Conservation (phyloP, 1,140 invertebrate genomes). For the Lepidurus packardi region DNA sequence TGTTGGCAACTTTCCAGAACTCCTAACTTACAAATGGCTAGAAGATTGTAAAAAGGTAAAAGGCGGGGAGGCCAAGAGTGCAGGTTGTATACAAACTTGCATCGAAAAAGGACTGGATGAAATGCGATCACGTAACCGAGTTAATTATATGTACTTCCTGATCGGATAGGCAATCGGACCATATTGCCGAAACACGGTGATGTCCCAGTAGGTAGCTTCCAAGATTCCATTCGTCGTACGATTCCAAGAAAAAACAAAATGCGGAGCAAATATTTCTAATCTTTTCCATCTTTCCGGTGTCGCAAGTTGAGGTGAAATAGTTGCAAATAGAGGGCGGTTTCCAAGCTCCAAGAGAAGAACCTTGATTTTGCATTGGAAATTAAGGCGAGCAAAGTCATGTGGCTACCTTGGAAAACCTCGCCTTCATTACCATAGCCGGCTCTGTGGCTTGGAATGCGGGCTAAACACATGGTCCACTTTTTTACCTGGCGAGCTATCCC, state of each 20-base stretch:
- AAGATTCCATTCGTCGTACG: not conserved
- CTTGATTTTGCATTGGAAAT: not conserved
- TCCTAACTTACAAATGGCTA: slow-evolving; percentile 7
- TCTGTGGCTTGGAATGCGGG: slow-evolving; percentile 13
- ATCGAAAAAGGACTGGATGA: not conserved
- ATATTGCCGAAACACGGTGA: not conserved
- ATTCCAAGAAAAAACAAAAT: not conserved
- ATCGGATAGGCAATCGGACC: not conserved
- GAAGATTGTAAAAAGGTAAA: slow-evolving; percentile 16
- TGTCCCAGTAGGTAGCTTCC: not conserved
- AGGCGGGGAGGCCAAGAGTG: not conserved
- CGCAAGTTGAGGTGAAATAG: slow-evolving; percentile 13
- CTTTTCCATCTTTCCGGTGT: not conserved
- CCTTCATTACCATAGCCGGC: slow-evolving; percentile 13
- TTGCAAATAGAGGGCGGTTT: slow-evolving; percentile 9
- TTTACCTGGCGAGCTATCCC: slow-evolving; percentile 9
- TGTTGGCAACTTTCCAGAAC: slow-evolving; percentile 12
- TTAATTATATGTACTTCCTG: not conserved
- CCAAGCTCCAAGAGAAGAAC: not conserved
- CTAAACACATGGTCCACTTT: not conserved
- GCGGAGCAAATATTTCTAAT: not conserved
- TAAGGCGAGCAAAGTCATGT: slow-evolving; percentile 11
- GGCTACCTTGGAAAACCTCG: slow-evolving; percentile 20
- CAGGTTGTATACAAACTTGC: slow-evolving; percentile 1
- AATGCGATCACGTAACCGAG: not conserved